Evolutionary conservation across 2,888 invertebrate species (phyloP).

Genomic region (Protodeltote pygarga): DNA sequence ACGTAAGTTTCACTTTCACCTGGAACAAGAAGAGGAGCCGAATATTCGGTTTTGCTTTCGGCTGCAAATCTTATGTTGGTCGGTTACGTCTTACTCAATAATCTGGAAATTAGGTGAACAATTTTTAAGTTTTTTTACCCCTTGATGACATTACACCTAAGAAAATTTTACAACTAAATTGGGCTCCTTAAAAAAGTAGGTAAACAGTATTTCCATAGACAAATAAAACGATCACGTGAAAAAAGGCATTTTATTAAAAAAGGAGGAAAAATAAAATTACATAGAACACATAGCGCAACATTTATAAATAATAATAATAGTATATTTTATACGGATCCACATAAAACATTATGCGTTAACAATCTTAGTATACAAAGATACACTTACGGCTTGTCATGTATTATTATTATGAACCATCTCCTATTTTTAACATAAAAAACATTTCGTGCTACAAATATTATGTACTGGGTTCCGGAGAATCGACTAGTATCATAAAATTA

Average conservation of each 20-base stretch:
- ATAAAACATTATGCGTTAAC: constrained; percentile 74
- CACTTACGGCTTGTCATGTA: constrained; percentile 69
- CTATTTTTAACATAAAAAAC: constrained; percentile 26
- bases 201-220: no score
- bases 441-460: constrained; percentile 52
- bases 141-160: no score
- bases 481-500: constrained; percentile 20
- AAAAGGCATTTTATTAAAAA: constrained; percentile 78
- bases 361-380: constrained; percentile 66
- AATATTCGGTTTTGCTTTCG: no score
- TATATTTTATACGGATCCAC: constrained; percentile 67
- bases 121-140: no score
- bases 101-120: no score
- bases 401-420: constrained; percentile 45
- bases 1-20: no score
- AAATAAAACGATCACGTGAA: constrained; percentile 48
- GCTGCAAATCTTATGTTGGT: no score
- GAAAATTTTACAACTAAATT: no score
- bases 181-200: no score
- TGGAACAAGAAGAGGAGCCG: no score
- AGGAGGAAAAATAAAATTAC: constrained; percentile 71
- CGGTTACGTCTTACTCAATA: no score
- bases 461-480: constrained; percentile 30
- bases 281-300: constrained; percentile 81
- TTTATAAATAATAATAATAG: constrained; percentile 75